phyloP scores from a whole-genome alignment of 2,797 vertebrate species.

The Bucorvus abyssinicus region DNA sequence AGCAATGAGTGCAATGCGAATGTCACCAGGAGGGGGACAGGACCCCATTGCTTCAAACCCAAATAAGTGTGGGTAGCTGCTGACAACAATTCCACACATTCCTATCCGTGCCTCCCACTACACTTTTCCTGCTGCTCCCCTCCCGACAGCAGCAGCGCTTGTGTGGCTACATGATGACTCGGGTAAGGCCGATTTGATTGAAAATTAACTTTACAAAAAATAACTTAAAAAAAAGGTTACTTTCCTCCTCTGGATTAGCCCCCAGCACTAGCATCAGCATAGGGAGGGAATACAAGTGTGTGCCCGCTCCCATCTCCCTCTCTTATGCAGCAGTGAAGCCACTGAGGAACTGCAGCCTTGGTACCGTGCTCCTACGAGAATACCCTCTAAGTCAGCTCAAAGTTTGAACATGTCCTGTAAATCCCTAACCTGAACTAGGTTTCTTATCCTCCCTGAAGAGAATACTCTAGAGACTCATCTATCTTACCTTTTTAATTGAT shows the following conservation, averaged over 20 bases:
- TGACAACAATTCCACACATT: not conserved
- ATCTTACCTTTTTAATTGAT: not conserved
- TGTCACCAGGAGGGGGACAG: not conserved
- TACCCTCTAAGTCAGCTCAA: not conserved
- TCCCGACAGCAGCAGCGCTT: not conserved
- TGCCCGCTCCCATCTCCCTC: not conserved
- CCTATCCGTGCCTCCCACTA: not conserved
- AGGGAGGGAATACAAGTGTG: not conserved
- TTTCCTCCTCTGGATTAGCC: not conserved
- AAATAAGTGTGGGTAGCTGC: fast-evolving
- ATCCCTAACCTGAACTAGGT: not conserved
- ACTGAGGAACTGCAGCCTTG: not conserved
- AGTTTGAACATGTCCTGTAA: not conserved
- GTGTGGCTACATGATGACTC: not conserved
- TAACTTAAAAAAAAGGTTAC: not conserved
- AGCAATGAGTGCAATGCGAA: fast-evolving
- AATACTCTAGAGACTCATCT: not conserved
- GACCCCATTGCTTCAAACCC: not conserved
- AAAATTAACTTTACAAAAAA: not conserved
- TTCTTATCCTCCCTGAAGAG: not conserved
- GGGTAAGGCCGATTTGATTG: not conserved
- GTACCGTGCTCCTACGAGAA: not conserved
- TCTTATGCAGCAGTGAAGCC: not conserved
- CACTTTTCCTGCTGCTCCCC: not conserved
- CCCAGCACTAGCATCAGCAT: not conserved